Base-by-base conservation (phyloP, 2,113 vertebrate genomes). In the Aldabrachelys gigantea region DNA sequence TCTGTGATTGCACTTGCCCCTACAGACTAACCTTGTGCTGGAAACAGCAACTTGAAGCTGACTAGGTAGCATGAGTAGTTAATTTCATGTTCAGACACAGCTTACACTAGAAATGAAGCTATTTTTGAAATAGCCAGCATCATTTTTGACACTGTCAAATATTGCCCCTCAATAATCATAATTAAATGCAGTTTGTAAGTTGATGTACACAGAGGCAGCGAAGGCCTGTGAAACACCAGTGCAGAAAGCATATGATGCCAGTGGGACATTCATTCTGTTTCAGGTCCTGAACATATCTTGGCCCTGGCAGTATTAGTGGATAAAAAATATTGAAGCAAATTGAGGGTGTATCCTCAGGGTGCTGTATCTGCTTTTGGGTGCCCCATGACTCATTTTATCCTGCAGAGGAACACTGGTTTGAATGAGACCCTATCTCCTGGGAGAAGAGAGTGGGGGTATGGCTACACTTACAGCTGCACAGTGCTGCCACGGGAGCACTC, bases 161-260 rank as follows among this genome's bases (percentile, higher is more conserved):
- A 44, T 22, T 24, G 38, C 5, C 38, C 14, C 38, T 41, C 11
- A 1, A 7, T 56, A 3, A 10, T 82, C 16, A 0, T 10, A 8
- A 5, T 10, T 12, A 1, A 69, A 19, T 1, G 0, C 0, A 79
- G 22, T 35, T 56, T 62, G 17, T 50, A 54, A 16, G 2, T 47
- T 27, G 25, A 3, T 50, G n/a, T n/a, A 83, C 52, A 69, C 53
- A 35, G 11, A 78, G 69, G 3, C 82, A 85, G 22, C 57, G 22
- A 5, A 0, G 17, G 7, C 16, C 16, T n/a, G 16, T n/a, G 35
- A 69, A 59, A 3, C 8, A 10, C 47, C 0, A 1, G 22, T 41
- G 35, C 24, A 29, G 9, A 52, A 81, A 3, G 0, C 80, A 12
- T 0, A 31, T 44, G 53, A n/a, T 19, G 3, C 65, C 17, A 19